These are phyloP conservation scores for Drosophila borealis DNA, from an alignment of 2,888 invertebrate genomes.

Conservation along the genomic window DNA sequence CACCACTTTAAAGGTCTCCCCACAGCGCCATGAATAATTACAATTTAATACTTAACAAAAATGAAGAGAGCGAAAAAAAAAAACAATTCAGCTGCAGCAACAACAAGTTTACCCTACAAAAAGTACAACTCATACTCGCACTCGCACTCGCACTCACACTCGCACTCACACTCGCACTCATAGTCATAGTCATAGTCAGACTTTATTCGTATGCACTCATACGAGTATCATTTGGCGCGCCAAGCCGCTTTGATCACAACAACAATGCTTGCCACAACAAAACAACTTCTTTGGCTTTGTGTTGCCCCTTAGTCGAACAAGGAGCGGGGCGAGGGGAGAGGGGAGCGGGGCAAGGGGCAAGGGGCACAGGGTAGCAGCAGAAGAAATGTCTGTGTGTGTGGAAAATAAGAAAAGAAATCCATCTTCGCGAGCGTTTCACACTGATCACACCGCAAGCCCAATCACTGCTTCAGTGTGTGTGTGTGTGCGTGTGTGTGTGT, in stretches of 20 bases:
- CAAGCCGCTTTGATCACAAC: constrained; percentile 83
- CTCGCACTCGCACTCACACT: neutral
- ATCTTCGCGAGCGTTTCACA: constrained; percentile 74
- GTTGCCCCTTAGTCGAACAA: constrained; percentile 28
- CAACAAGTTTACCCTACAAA: constrained; percentile 47
- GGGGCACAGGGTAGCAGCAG: constrained; percentile 8
- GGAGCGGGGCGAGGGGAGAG: neutral
- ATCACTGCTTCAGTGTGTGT: constrained; percentile 2
- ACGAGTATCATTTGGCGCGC: constrained; percentile 74
- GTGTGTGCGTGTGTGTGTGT: constrained; percentile 17
- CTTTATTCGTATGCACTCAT: constrained; percentile 27
- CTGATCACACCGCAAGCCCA: constrained; percentile 62
- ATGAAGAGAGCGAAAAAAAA: constrained; percentile 8
- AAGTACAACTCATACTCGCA: constrained; percentile 74
- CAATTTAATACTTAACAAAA: constrained; percentile 67
- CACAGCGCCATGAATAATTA: constrained; percentile 81
- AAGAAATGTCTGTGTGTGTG: constrained; percentile 41
- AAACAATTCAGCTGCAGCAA: constrained; percentile 55
- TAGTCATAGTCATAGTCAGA: constrained; percentile 20
- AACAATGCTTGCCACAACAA: constrained; percentile 84
- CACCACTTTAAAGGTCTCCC: constrained; percentile 6
- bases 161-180: neutral
- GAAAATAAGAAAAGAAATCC: constrained; percentile 77
- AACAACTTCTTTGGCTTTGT: constrained; percentile 81
- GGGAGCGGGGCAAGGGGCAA: neutral